phyloP scores from a whole-genome alignment of 2,888 invertebrate species.

The Rhopalosiphum nymphaeae region DNA sequence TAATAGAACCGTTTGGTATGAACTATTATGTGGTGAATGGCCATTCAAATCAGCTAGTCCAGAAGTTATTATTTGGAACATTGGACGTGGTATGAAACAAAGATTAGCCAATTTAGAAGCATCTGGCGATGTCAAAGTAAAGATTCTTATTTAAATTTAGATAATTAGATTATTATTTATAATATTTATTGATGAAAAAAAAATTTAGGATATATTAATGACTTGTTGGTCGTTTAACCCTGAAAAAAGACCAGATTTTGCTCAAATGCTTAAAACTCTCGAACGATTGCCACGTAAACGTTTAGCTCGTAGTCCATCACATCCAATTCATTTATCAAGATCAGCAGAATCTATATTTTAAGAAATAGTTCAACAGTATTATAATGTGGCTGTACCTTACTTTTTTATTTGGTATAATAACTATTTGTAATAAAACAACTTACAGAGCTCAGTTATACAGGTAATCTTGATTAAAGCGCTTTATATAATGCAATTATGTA shows the following conservation, averaged over 20 bases:
- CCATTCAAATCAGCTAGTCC: constrained; percentile 95
- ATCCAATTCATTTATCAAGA: constrained; percentile 95
- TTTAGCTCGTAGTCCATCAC: constrained; percentile 96
- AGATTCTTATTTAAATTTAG: constrained; percentile 51
- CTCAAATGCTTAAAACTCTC: constrained; percentile 82
- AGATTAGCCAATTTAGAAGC: constrained; percentile 94
- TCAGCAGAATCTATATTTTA: constrained; percentile 96
- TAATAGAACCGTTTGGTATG: constrained; percentile 96
- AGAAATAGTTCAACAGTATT: constrained; percentile 67
- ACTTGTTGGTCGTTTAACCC: constrained; percentile 93
- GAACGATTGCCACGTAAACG: constrained; percentile 95
- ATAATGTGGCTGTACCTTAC: constrained; percentile 57
- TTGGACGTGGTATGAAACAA: constrained; percentile 96
- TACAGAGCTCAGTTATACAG: constrained; percentile 63
- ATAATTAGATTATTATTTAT: not conserved
- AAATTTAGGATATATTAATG: constrained; percentile 90
- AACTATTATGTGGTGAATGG: constrained; percentile 94
- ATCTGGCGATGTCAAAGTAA: constrained; percentile 94
- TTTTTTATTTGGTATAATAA: constrained; percentile 52
- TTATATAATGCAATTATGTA: constrained; percentile 60
- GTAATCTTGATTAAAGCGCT: constrained; percentile 60
- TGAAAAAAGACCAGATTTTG: constrained; percentile 91
- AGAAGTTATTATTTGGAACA: constrained; percentile 97
- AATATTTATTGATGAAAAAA: not conserved
- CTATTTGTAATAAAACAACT: constrained; percentile 49